Evolutionary conservation across 2,888 invertebrate species (phyloP), one percentile per base, ranked within the genome.

Genomic region (Erpobdella octoculata): DNA sequence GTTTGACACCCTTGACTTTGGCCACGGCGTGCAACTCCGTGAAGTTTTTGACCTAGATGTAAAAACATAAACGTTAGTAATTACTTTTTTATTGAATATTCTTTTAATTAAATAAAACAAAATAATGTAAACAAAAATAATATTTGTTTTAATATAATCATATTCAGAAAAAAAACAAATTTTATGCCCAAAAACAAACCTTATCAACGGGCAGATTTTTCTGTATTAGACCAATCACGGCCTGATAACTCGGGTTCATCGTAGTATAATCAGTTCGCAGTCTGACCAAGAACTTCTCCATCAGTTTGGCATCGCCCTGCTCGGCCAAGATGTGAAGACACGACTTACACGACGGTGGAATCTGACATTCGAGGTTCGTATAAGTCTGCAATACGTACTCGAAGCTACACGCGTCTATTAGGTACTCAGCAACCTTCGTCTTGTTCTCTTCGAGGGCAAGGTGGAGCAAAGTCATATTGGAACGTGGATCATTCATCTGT

Each of bases 291-390:
- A 53, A n/a, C 5, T 25, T 6, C 28, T 53, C 53, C 53, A 28
- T 53, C 53, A 53, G n/a, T 28, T 53, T 28, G 21, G 28, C 21
- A n/a, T 53, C 25, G 9, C 73, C 73, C 12, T 62, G 37, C 38
- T 70, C 73, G 6, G 38, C 41, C 1, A 71, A 18, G 21, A 66
- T 64, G 35, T 73, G 73, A 48, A 71, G 31, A 35, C 38, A 33
- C 15, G 37, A 65, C 38, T 71, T 73, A 9, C 18, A 18, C n/a
- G 73, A 73, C 18, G 70, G 73, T 15, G 73, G 73, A 28, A 73
- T 73, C 36, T 73, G 73, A 33, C 25, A 41, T 18, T 64, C 41
- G 2, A 73, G 35, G 38, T 73, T 73, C 21, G 70, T 64, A 48
- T 71, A 73, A 15, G 33, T 64, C 6, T 65, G 25, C 15, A 31